Base-by-base conservation (phyloP, 2,797 vertebrate genomes). In the Premnoplex brunnescens region DNA sequence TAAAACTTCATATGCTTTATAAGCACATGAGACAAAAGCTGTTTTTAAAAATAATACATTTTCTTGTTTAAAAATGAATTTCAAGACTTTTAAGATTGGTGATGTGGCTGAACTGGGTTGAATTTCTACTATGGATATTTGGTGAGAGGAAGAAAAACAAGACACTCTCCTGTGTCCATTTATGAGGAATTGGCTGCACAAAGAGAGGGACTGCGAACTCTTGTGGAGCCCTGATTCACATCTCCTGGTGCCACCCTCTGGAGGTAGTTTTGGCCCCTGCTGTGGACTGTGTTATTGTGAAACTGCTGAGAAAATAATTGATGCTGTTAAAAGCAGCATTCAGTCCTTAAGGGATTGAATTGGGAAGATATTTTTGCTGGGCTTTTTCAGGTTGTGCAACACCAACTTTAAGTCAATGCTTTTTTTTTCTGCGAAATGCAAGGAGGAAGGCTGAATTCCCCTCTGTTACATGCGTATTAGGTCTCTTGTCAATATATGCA, bases 41-140 rank as follows among this genome's bases (percentile, higher is more conserved):
- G 1, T 4, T 34, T 32, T 69, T 18, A 2, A 3, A 26, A 62
- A 20, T 16, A 37, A 1, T 3, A 7, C 44, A 14, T 60, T 54
- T 36, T 12, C 26, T 85, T 3, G 54, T 66, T 75, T 58, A 66
- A 68, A 86, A 78, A 26, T 1, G 3, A 56, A 67, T 67, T 44
- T 71, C 32, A 79, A 56, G 4, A 19, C 7, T 37, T 74, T 36
- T 54, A 39, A 59, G 48, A 26, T 6, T 56, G 12, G 28, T 46
- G 5, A 66, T 55, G 12, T 32, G 22, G 3, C 10, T 82, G 22
- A 71, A 67, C 28, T 39, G 0, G 1, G 6, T 66, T 76, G 69
- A 72, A 60, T 67, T 37, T 67, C 13, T 73, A 2, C 22, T 48
- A 32, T 2, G 13, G 26, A 10, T 14, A 28, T 59, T 80, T 75